These are phyloP conservation scores for Eupithecia vulgata DNA, from an alignment of 2,888 invertebrate species.

Conservation along the genomic window DNA sequence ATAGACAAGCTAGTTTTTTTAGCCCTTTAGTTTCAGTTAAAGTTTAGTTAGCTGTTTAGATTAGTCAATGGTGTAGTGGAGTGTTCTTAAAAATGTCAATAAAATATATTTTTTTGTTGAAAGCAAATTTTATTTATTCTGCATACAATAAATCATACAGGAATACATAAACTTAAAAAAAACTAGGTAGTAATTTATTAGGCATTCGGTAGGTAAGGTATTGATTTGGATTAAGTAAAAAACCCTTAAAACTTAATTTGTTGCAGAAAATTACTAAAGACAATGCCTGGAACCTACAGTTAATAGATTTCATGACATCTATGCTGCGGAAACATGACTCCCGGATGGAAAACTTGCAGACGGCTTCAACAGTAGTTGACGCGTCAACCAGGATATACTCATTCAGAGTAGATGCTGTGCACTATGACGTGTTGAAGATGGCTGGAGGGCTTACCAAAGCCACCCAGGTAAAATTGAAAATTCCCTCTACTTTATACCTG, in stretches of 20 bases:
- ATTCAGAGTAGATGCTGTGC: conserved; percentile 92
- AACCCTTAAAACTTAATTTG: not conserved
- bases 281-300: conserved; percentile 94
- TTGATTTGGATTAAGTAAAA: not conserved
- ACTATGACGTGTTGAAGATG: conserved; percentile 91
- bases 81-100: too few species aligned
- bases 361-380: conserved; percentile 93
- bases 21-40: too few species aligned
- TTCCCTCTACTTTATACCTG: not conserved
- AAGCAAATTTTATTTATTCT: too few species aligned
- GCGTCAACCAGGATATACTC: conserved; percentile 95
- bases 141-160: too few species aligned
- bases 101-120: too few species aligned
- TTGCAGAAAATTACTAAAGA: conserved; percentile 92
- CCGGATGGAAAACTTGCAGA: conserved; percentile 89
- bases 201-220: not conserved
- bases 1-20: too few species aligned
- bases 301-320: conserved; percentile 93
- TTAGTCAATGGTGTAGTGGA: too few species aligned
- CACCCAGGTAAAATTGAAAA: conserved; percentile 65
- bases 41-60: too few species aligned
- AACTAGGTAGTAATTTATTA: not conserved
- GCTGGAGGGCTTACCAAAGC: conserved; percentile 86
- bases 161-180: too few species aligned
- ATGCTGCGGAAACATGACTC: conserved; percentile 89